Evolutionary conservation across 2,888 invertebrate genomes (phyloP), one percentile per base, ranked within the genome.

Genomic region (Agriotes lineatus): DNA sequence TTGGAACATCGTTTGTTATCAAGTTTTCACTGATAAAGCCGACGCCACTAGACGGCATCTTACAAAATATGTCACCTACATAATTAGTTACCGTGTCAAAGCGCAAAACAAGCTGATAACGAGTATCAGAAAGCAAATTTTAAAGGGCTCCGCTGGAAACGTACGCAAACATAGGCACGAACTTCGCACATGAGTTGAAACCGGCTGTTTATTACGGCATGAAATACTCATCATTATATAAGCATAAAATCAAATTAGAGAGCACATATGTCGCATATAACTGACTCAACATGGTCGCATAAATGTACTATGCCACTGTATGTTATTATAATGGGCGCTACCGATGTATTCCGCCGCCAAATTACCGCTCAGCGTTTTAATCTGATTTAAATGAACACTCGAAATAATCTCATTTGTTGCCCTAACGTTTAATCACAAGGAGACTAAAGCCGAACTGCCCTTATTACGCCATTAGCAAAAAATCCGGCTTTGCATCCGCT

Each of bases 171-270:
- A 59, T 22, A 19, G 20, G 19, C 61, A 67, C 58, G 39, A 56
- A 37, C 35, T 62, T 48, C 42, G 37, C 58, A 56, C 58, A 58
- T 50, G 58, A 45, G 39, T 60, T 66, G 37, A 42, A 66, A 60
- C 48, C 65, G 58, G 48, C 64, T 69, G 64, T 69, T 69, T 69
- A 59, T 68, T 63, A 37, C 50, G 44, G 44, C 30, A 56, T 54
- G 60, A 65, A 63, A 60, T 69, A 60, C 58, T 69, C 52, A 54
- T 65, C 60, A 69, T 69, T 69, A 69, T 65, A 60, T 60, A 69
- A 69, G 64, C 69, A 69, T 65, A 65, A 69, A 69, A 69, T 69
- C 69, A 69, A 64, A 69, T 69, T 69, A 64, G 64, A 56, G 64
- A 37, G 45, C 57, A 37, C 69, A 69, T 69, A 69, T 65, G 69